A percentile compares a stretch with the other conserved stretches of the same genome.
Conservation (phyloP, 2,113 vertebrate genomes). For the Notiomystis cincta region DNA sequence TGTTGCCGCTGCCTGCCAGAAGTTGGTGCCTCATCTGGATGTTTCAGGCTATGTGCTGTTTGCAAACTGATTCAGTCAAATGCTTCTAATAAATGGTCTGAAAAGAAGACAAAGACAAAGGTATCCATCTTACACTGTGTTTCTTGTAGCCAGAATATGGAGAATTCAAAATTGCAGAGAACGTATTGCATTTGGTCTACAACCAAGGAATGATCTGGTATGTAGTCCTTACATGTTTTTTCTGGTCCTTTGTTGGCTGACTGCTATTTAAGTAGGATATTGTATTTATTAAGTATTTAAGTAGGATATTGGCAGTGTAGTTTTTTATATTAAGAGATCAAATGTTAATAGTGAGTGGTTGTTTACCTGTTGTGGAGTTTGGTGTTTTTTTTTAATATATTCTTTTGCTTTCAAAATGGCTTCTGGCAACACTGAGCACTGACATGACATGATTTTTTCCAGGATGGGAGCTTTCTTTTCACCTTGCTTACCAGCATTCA, state of each 20-base stretch:
- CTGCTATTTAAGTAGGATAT: not conserved
- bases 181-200: slow-evolving; percentile 95
- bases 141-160: slow-evolving; percentile 92
- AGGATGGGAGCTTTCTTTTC: slow-evolving; percentile 99
- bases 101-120: not conserved
- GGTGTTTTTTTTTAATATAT: not conserved
- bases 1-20: not conserved
- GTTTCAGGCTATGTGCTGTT: not conserved
- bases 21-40: not conserved
- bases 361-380: not conserved
- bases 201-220: slow-evolving; percentile 99
- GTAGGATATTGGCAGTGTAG: not conserved
- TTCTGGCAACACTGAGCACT: not conserved
- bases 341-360: not conserved
- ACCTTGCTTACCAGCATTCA: slow-evolving; percentile 94
- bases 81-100: not conserved
- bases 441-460: not conserved
- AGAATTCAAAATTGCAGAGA: slow-evolving; percentile 99
- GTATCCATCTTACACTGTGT: not conserved
- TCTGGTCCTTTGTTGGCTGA: not conserved
- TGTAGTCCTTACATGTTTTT: not conserved
- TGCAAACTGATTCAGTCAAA: not conserved
- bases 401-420: not conserved
- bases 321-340: not conserved
- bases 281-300: too few relatives aligned